Evolutionary conservation across 2,113 vertebrate genomes (phyloP).

Genomic region (Stegostoma tigrinum): DNA sequence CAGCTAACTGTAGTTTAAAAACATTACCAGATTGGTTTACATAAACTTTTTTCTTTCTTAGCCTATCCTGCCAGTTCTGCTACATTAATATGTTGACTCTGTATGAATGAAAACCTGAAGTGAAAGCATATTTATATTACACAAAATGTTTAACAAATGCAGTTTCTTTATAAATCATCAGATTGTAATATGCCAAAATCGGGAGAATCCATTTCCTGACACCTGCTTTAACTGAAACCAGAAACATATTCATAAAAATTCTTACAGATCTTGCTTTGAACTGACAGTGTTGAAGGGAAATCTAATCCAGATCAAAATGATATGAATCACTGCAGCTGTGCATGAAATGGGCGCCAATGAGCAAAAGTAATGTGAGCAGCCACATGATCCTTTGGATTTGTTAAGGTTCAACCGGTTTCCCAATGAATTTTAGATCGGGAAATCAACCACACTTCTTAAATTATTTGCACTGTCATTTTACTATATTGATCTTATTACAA

Average conservation of each 20-base stretch:
- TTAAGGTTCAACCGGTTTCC: background rate
- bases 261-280: background rate
- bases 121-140: background rate
- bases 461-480: background rate
- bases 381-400: background rate
- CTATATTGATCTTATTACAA: background rate
- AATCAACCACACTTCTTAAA: background rate
- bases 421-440: conserved; percentile 26
- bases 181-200: background rate
- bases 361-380: background rate
- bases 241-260: background rate
- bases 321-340: background rate
- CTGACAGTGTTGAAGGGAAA: background rate
- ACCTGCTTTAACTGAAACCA: background rate
- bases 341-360: background rate
- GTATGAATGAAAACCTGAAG: background rate
- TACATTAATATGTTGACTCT: background rate
- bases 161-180: background rate
- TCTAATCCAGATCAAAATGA: background rate
- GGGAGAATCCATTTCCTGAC: background rate
- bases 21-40: background rate
- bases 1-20: background rate
- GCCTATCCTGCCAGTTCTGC: background rate
- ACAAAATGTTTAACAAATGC: background rate
- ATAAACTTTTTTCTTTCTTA: background rate